Evolutionary conservation across 2,113 vertebrate species (phyloP).

Genomic region (Columba livia): DNA sequence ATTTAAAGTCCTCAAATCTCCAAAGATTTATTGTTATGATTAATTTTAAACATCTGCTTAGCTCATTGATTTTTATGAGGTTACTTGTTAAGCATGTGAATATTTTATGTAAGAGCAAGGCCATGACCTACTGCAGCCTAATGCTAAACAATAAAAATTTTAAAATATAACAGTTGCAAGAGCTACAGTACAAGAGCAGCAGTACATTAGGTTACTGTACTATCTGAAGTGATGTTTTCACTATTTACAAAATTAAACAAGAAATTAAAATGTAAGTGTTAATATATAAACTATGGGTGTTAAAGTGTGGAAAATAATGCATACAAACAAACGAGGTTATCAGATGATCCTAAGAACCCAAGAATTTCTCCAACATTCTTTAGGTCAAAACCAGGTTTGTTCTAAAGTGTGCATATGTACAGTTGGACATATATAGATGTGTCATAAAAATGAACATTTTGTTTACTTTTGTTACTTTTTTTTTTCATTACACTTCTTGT

Average conservation of each 20-base stretch:
- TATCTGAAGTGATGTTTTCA: background rate
- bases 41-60: constrained; percentile 35
- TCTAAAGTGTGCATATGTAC: background rate
- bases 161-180: background rate
- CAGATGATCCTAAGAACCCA: background rate
- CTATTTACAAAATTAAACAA: background rate
- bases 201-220: background rate
- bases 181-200: background rate
- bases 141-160: background rate
- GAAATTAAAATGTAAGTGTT: background rate
- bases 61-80: constrained; percentile 38
- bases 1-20: background rate
- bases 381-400: background rate
- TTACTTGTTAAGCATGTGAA: background rate
- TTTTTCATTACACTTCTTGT: background rate
- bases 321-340: background rate
- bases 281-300: background rate
- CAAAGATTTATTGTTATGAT: constrained; percentile 3
- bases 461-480: background rate
- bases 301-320: background rate
- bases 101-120: background rate
- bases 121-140: background rate
- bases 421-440: background rate
- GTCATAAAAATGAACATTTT: background rate
- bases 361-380: background rate